Percentiles rank a stretch among this genome's conserved stretches.
phyloP scores from a whole-genome alignment of 2,797 vertebrate genomes.

The Lates japonicus region DNA sequence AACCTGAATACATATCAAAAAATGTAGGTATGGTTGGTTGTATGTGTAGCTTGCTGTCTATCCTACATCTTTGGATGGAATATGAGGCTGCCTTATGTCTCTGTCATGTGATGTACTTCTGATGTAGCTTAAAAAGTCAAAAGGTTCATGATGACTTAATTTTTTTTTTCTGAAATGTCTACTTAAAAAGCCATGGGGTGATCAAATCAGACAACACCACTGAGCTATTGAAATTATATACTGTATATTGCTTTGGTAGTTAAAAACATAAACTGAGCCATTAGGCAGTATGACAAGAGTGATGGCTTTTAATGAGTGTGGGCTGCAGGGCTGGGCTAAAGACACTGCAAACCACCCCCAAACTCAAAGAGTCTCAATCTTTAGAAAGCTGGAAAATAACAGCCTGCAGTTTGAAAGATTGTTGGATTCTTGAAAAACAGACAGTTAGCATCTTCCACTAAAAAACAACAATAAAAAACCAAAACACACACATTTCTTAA shows the following conservation, averaged over 20 bases:
- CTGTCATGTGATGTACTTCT: no score
- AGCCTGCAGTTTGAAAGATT: background rate
- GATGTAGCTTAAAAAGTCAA: background rate
- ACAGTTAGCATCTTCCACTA: no score
- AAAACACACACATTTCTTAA: no score
- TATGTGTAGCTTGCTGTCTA: no score
- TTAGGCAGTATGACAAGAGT: slow-evolving; percentile 17
- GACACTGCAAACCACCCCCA: background rate
- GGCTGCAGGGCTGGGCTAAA: background rate
- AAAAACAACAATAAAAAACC: no score
- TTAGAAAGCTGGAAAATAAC: background rate
- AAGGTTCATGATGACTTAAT: background rate
- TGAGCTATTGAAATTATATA: background rate
- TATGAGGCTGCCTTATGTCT: background rate
- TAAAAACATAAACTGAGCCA: slow-evolving; percentile 13
- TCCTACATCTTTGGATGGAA: background rate
- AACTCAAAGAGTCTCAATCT: no score
- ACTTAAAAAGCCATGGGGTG: background rate
- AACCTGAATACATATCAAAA: slow-evolving; percentile 12
- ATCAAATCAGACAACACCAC: background rate
- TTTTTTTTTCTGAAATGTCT: background rate
- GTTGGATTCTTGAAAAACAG: background rate
- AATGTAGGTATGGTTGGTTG: background rate
- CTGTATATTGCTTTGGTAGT: background rate
- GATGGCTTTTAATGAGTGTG: no score